A percentile compares a stretch with the other conserved stretches of the same genome.
These are phyloP conservation scores for Pseudochirops cupreus DNA, from an alignment of 2,797 vertebrate species.

Conservation along the genomic window DNA sequence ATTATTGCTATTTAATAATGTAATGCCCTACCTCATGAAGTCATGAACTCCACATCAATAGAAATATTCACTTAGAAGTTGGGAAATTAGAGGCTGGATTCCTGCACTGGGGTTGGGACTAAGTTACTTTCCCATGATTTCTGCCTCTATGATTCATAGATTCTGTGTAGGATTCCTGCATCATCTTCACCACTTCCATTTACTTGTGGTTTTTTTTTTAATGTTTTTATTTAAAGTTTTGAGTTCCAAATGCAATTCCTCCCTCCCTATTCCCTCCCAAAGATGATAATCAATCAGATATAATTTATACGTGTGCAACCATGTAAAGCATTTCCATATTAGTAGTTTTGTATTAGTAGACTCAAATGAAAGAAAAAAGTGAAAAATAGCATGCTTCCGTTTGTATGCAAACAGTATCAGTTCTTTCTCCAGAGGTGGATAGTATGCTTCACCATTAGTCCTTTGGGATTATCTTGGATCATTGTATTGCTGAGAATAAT, in stretches of 20 bases:
- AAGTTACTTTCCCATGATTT: not conserved
- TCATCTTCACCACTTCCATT: not conserved
- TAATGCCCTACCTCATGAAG: not conserved
- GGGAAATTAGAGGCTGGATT: not conserved
- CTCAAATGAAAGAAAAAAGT: not conserved
- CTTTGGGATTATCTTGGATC: not conserved
- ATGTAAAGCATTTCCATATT: not conserved
- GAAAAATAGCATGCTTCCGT: not conserved
- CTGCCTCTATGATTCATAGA: not conserved
- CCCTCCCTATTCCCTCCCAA: not conserved
- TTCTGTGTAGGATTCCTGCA: not conserved
- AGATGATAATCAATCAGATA: not conserved
- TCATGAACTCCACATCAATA: not conserved
- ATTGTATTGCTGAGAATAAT: not conserved
- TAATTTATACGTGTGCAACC: not conserved
- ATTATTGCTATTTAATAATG: not conserved
- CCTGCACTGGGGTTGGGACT: not conserved
- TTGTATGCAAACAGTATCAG: not conserved
- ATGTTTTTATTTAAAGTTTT: conserved; percentile 1
- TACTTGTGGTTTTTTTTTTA: not conserved
- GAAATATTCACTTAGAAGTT: not conserved
- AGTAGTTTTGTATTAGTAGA: not conserved
- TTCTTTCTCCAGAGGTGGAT: not conserved
- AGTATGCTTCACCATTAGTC: not conserved
- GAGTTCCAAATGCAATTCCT: not conserved